A percentile compares a stretch with the other conserved stretches of the same genome.
These are phyloP conservation scores for Cricetomys ansorgei DNA, from an alignment of 2,113 vertebrate genomes.

Conservation along the genomic window DNA sequence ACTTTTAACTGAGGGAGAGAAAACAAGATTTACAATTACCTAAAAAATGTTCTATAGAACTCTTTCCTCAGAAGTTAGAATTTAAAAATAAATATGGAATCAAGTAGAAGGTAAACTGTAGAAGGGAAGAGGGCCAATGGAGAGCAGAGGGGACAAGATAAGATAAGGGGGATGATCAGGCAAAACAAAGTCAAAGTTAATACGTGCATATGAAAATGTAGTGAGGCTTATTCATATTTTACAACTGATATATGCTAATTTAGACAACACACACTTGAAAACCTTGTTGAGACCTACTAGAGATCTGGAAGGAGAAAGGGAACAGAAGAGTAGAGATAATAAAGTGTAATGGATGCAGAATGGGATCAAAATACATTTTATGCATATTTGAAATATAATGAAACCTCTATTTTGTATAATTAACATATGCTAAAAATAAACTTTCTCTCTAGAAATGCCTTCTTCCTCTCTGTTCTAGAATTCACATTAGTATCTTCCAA, in stretches of 20 bases:
- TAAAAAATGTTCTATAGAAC: neutral
- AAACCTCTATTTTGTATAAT: neutral
- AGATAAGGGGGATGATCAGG: rapidly evolving
- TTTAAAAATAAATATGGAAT: neutral
- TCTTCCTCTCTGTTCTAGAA: neutral
- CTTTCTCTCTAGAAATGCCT: neutral
- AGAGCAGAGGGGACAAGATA: neutral
- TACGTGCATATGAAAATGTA: neutral
- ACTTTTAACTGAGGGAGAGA: neutral
- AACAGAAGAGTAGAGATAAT: neutral
- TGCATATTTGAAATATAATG: neutral
- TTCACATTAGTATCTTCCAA: neutral
- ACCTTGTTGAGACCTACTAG: neutral
- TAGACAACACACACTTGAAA: neutral
- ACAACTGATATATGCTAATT: neutral
- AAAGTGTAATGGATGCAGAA: neutral
- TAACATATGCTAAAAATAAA: neutral
- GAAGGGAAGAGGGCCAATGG: neutral
- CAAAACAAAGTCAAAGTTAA: neutral
- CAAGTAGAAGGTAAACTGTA: neutral
- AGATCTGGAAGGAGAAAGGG: neutral
- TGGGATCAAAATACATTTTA: neutral
- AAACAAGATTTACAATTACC: neutral
- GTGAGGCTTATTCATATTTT: neutral
- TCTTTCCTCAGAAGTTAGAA: neutral